Evolutionary conservation across 2,113 vertebrate species (phyloP).

Genomic region (Apaloderma vittatum): DNA sequence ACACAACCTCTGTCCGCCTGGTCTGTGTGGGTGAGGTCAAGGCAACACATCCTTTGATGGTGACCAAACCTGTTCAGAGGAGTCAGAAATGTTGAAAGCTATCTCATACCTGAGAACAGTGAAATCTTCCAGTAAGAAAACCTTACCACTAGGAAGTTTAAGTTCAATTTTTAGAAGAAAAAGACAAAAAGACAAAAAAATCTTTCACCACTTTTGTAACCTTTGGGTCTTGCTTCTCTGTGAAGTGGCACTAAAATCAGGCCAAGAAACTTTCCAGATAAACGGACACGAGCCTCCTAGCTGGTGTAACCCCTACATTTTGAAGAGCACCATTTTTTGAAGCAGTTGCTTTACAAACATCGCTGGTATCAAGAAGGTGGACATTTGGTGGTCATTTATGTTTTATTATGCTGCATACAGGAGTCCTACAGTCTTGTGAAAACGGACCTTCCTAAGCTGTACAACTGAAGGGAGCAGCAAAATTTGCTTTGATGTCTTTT

Average conservation of each 20-base stretch:
- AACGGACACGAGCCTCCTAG: accelerated
- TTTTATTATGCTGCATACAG: accelerated
- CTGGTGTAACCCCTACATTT: not conserved
- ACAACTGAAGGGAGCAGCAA: not conserved
- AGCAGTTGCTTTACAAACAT: not conserved
- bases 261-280: not conserved
- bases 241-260: not conserved
- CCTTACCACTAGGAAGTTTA: accelerated
- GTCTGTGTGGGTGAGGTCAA: not conserved
- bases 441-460: not conserved
- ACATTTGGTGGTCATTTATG: not conserved
- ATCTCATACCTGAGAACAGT: accelerated
- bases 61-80: not conserved
- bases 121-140: not conserved
- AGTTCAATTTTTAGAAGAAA: not conserved
- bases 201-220: not conserved
- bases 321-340: not conserved
- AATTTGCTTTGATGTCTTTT: not conserved
- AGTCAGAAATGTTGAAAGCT: not conserved
- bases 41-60: accelerated
- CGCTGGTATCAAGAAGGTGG: accelerated
- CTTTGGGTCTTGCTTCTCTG: not conserved
- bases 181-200: not conserved
- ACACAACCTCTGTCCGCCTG: not conserved
- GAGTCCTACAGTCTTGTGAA: not conserved